Evolutionary conservation across 1,140 invertebrate species (phyloP), one percentile per base, ranked within the genome.

Genomic region (Tetragonula clypearis): DNA sequence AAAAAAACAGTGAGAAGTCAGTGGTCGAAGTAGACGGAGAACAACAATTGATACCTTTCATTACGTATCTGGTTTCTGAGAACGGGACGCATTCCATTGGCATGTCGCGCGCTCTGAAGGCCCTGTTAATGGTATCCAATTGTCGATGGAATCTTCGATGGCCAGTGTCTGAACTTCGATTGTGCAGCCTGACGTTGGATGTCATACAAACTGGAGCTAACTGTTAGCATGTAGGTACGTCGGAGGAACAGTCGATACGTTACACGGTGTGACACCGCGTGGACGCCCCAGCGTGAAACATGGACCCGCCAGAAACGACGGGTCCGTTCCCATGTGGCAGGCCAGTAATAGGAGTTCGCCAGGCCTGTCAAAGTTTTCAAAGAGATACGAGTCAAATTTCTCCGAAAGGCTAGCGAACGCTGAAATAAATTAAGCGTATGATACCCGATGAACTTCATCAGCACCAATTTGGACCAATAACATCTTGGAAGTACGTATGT

Each of bases 211-310:
- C 88, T 90, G 79, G 82, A 82, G 82, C 87, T 88, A 90, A 90
- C 91, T 90, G 86, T 91, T 91, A 84, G 83, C 79, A 89, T 88
- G 87, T 91, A 86, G 88, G 88, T 87, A 91, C 74, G 84, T 81
- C 78, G 73, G 72, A 49, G 74, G 81, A 87, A 82, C 85, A 92
- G 91, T 92, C 92, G 90, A 92, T 92, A 92, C 87, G 92, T 92
- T 90, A 92, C 83, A 86, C 55, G 75, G 82, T 84, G 82, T 91
- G 92, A 92, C 92, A 92, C 81, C 78, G 53, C 73, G 87, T 79
- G 84, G 86, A 86, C 79, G 87, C 73, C 73, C 41, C 58, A 56
- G 84, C 69, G 86, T 88, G 88, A 91, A 87, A 88, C 85, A 85
- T 88, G 89, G 90, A 87, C 87, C 86, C 41, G 41, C 41, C 87